phyloP scores from a whole-genome alignment of 2,113 vertebrate species.

The Thomomys bottae region DNA sequence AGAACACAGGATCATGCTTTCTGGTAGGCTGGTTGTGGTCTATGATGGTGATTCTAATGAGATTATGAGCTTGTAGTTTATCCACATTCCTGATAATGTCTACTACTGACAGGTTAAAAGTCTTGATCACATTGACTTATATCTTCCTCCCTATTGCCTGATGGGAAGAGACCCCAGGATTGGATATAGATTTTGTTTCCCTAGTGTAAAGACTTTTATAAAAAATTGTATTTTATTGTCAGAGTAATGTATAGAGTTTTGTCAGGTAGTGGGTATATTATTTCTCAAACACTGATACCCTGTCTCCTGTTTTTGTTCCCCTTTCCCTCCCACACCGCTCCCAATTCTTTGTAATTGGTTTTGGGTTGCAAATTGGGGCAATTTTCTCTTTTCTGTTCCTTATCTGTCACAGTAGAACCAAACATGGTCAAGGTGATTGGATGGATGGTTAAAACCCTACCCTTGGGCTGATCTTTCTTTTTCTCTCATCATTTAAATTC shows the following conservation, averaged over 20 bases:
- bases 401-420: not conserved
- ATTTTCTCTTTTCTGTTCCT: constrained; percentile 6
- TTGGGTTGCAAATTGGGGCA: not conserved
- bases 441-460: not conserved
- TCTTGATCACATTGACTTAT: not conserved
- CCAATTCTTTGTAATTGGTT: no score
- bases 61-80: not conserved
- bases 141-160: not conserved
- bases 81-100: not conserved
- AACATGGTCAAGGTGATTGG: not conserved
- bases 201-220: not conserved
- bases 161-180: not conserved
- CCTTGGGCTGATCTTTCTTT: not conserved
- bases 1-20: not conserved
- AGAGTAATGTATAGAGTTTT: no score
- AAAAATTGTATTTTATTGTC: no score
- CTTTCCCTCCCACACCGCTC: no score
- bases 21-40: not conserved
- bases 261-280: no score
- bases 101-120: not conserved
- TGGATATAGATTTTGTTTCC: not conserved
- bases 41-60: not conserved
- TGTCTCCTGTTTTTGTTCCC: no score
- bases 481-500: constrained; percentile 23
- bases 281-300: no score